Conservation (phyloP, 2,888 invertebrate species). For the Andrena minutula region DNA sequence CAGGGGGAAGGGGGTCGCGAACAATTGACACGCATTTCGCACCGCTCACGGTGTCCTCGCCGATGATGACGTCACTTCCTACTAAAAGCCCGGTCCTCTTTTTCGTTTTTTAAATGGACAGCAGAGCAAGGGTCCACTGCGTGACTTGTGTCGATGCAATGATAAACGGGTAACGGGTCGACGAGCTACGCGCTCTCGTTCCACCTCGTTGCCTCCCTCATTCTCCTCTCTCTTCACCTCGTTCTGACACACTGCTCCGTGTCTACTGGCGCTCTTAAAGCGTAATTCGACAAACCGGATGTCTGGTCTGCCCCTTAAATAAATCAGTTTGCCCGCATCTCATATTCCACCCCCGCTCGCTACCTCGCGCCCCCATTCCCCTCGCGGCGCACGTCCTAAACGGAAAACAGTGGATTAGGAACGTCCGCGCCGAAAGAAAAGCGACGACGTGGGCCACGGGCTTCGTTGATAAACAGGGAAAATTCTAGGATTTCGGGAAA, state of each 20-base stretch:
- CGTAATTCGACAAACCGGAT: conserved; percentile 84
- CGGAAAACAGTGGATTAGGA: conserved; percentile 32
- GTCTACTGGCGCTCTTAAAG: conserved; percentile 75
- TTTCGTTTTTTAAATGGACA: conserved; percentile 74
- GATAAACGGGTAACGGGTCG: conserved; percentile 80
- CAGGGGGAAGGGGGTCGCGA: not conserved
- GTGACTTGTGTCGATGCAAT: conserved; percentile 82
- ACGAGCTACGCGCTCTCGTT: conserved; percentile 76
- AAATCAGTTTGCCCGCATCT: conserved; percentile 84
- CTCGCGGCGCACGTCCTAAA: not conserved
- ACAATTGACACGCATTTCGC: conserved; percentile 6
- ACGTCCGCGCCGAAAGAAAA: conserved; percentile 18
- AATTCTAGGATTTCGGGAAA: not conserved
- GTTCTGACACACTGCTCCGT: conserved; percentile 67
- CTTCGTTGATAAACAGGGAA: not conserved
- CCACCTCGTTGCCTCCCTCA: conserved; percentile 64
- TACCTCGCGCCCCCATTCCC: conserved; percentile 34
- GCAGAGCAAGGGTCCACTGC: conserved; percentile 69
- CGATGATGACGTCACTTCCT: conserved; percentile 81
- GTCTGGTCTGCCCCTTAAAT: conserved; percentile 83
- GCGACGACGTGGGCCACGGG: conserved; percentile 1
- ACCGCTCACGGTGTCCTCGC: not conserved
- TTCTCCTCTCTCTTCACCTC: conserved; percentile 61
- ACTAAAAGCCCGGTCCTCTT: conserved; percentile 75
- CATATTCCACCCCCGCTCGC: conserved; percentile 77